Evolutionary conservation across 2,888 invertebrate genomes (phyloP), one percentile per base, ranked within the genome.

Genomic region (Taenaris catops): DNA sequence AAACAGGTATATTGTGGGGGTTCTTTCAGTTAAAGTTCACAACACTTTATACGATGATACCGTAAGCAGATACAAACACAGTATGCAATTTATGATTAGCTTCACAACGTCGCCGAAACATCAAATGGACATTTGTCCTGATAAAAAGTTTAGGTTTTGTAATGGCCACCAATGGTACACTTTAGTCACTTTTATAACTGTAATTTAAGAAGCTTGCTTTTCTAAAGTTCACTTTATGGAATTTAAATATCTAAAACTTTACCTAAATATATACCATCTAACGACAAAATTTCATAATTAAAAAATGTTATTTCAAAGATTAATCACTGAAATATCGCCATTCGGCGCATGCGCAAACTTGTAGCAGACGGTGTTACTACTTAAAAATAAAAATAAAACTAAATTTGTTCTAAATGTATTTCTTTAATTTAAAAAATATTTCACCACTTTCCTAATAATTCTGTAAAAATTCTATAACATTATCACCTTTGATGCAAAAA

Each of bases 331-430:
- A 78, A 58, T 63, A 67, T 86, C 84, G 83, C 84, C 84, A 86
- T 86, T 84, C 84, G 83, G 84, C 84, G 84, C 84, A 86, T 86
- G 84, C 84, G 84, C 86, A 80, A 86, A 86, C 83, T 84, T 80
- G 80, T 68, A 69, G 62, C 65, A 62, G 45, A 48, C 38, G 45
- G 69, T 79, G 78, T 75, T 81, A 64, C 60, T 58, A 71, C 44
- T 14, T n/a, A n/a, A n/a, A 14, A 14, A 14, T 14, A 14, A 14
- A 14, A 14, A 14, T 14, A 4, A 14, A 14, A n/a, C n/a, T n/a
- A n/a, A n/a, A n/a, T n/a, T n/a, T n/a, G n/a, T n/a, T n/a, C n/a
- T n/a, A n/a, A n/a, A n/a, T n/a, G n/a, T n/a, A n/a, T n/a, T n/a
- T n/a, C n/a, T n/a, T n/a, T n/a, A n/a, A n/a, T n/a, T n/a, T n/a